phyloP scores from a whole-genome alignment of 2,113 vertebrate species.

The Hippocampus mohnikei region DNA sequence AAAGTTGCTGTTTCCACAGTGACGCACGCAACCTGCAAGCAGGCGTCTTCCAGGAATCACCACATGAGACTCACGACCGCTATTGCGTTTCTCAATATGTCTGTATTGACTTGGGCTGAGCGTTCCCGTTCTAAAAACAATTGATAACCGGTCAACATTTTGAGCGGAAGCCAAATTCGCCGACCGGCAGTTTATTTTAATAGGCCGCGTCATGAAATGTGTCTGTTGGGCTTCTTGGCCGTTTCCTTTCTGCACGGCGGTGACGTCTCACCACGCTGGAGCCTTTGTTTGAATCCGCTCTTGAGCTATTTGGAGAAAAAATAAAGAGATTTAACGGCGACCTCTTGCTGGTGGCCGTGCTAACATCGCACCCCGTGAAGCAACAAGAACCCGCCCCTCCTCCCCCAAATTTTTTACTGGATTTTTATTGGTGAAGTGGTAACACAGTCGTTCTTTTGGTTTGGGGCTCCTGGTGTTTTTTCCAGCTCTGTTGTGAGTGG shows the following conservation, averaged over 20 bases:
- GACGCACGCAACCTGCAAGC: neutral
- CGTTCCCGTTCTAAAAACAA: constrained; percentile 13
- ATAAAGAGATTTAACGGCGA: neutral
- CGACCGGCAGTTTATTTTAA: constrained; percentile 27
- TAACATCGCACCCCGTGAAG: neutral
- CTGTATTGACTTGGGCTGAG: constrained; percentile 21
- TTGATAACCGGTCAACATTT: constrained; percentile 3
- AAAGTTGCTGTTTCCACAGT: no score
- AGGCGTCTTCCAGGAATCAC: neutral
- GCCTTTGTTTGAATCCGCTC: neutral
- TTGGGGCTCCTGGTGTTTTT: constrained; percentile 37
- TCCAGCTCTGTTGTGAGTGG: constrained; percentile 61
- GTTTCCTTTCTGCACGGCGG: neutral
- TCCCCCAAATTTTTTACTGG: no score
- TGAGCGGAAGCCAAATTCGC: constrained; percentile 10
- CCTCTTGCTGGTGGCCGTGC: neutral
- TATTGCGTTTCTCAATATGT: constrained; percentile 4
- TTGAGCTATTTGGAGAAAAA: neutral
- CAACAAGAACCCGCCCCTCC: neutral
- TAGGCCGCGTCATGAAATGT: constrained; percentile 8
- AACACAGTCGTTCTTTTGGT: neutral
- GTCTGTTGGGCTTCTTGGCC: constrained; percentile 3
- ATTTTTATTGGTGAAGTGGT: neutral
- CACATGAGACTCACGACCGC: neutral
- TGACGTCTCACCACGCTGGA: neutral